phyloP scores from a whole-genome alignment of 2,888 invertebrate genomes.

The Cordylochernes scorpioides region DNA sequence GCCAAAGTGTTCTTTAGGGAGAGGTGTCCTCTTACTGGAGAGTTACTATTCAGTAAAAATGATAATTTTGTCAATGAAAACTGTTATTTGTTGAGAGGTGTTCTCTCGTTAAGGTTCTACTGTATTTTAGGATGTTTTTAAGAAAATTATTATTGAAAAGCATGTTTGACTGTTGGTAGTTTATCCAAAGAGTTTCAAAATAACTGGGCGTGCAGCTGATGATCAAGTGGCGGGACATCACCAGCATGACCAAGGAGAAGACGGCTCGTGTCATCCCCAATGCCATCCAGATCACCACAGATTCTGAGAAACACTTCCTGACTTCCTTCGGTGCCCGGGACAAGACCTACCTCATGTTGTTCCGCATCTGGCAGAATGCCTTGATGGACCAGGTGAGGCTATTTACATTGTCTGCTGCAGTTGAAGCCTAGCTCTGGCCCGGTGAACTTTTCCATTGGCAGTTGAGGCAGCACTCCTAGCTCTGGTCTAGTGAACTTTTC shows the following conservation, averaged over 20 bases:
- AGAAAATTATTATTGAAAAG: not conserved
- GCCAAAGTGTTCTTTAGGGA: no score
- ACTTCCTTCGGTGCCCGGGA: conserved; percentile 80
- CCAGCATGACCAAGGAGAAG: conserved; percentile 77
- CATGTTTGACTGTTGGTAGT: not conserved
- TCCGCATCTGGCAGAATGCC: conserved; percentile 84
- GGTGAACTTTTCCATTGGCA: no score
- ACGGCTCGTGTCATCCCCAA: conserved; percentile 78
- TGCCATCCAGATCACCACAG: conserved; percentile 58
- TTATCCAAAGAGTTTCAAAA: no score
- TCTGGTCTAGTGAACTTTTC: no score
- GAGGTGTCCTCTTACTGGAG: no score
- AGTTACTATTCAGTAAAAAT: no score
- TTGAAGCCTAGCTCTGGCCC: no score
- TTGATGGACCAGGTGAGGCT: conserved; percentile 46
- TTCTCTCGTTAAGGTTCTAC: no score
- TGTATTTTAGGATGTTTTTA: not conserved
- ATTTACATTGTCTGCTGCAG: not conserved
- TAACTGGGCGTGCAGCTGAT: conserved; percentile 28
- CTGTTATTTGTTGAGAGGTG: no score
- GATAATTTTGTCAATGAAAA: no score
- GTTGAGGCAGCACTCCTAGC: no score
- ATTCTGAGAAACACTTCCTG: conserved; percentile 62
- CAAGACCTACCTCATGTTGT: conserved; percentile 80
- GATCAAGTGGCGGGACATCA: conserved; percentile 66